Evolutionary conservation across 2,113 vertebrate genomes (phyloP), one percentile per base, ranked within the genome.

Genomic region (Numida meleagris): DNA sequence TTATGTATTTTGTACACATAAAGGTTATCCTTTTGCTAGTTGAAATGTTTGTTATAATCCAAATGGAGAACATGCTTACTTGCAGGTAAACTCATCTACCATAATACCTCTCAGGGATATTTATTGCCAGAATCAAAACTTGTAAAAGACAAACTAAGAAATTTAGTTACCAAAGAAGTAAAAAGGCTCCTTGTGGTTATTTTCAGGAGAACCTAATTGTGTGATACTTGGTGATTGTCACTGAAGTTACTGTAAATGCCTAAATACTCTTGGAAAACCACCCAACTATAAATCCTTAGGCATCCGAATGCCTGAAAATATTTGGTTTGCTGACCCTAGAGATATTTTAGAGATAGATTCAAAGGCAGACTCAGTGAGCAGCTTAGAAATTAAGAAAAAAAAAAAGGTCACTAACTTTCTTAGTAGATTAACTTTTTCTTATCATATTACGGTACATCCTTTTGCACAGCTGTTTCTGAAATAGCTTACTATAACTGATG

Each of bases 371-470:
- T 91, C 51, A 68, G 25, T 87, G 82, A 81, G 36, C 70, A 88
- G 42, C 40, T 84, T 86, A 75, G 36, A 90, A 93, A 79, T 90
- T 20, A 19, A 23, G 5, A 11, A 11, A 1, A 6, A 2, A 67
- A 46, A 70, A 74, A 92, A 75, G 27, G 62, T 81, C 81, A 79
- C 34, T 65, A 73, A 83, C 57, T 75, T 92, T 55, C 89, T 89
- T 81, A 90, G 61, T 29, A 71, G 59, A 75, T 86, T 74, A 96
- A 90, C 74, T 96, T 96, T 86, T 88, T 91, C 63, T 36, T 62
- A 55, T 46, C 34, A 2, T 74, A 45, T 93, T 88, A 82, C 33
- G 62, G 48, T 59, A 75, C n/a, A 82, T 74, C 16, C 24, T 84
- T 12, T 63, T 86, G 25, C 43, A 67, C 70, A 78, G 27, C 10